Evolutionary conservation across 37 sponge, comb jelly and placozoan genomes (phyloP), one percentile per base, ranked within the genome.

Genomic region (Oscarella lobularis): DNA sequence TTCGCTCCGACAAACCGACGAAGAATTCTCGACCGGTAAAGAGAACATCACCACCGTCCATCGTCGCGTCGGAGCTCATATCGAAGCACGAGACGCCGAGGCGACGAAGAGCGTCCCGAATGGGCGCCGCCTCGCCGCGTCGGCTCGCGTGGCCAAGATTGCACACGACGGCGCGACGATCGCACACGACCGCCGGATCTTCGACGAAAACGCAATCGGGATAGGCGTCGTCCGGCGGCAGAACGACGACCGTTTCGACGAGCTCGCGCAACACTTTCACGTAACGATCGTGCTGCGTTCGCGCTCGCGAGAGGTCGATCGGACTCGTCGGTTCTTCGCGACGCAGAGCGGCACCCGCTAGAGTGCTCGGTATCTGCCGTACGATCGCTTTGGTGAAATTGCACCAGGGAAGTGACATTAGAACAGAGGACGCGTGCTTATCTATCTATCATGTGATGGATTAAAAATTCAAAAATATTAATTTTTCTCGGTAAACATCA

Each of bases 21-120:
- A 89, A 72, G 67, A 89, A 83, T 60, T 89, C 90, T 48, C 84
- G 73, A 27, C 90, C 90, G 0, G 90, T 89, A 39, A 89, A 89
- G 27, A 89, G 37, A 4, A 89, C 87, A 39, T 89, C 90, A 1
- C 90, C 90, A 38, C 90, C 90, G 48, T 89, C 90, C 73, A 89
- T 5, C 0, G 36, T 67, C 2, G 87, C 90, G 20, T 39, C 67
- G 2, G 71, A 48, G 6, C n/a, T 60, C 74, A 82, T 81, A 48
- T 83, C 87, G 2, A 80, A 66, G 0, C 77, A 71, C 76, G 71
- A 55, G 36, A 92, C 33, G 30, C 73, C 76, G 80, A 87, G 65
- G 3, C 66, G 37, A 36, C 80, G 87, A 1, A 89, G 48, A 3
- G 73, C 75, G 14, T 39, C 38, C 31, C 55, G 55, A 70, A 86